Conservation (phyloP, 2,113 vertebrate species). For the Ascaphus truei region DNA sequence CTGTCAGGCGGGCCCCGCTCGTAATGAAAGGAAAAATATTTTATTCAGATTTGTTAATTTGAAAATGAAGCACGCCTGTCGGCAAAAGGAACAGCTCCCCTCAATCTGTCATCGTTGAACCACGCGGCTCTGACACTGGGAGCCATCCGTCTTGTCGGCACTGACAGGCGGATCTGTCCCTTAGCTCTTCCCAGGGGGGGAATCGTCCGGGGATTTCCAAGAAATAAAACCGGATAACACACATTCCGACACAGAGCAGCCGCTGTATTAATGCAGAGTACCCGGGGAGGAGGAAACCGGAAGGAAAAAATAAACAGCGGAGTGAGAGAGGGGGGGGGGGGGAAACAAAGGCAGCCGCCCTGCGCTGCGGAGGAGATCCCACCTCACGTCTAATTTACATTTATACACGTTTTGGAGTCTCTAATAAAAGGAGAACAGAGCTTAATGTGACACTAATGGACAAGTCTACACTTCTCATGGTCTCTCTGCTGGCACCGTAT, state of each 20-base stretch:
- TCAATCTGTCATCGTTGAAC: constrained; percentile 96
- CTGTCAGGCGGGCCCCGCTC: constrained; percentile 91
- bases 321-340: constrained; percentile 15
- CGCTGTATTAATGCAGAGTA: constrained; percentile 99
- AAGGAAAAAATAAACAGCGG: constrained; percentile 31
- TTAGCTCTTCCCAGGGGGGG: constrained; percentile 85
- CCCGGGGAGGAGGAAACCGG: constrained; percentile 75
- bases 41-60: constrained; percentile 99
- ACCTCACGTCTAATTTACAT: constrained; percentile 81
- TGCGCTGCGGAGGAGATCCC: constrained; percentile 74
- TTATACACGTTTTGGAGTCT: constrained; percentile 74
- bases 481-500: constrained; percentile 45
- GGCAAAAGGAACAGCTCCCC: constrained; percentile 98
- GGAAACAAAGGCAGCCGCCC: constrained; percentile 20
- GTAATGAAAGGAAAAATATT: constrained; percentile 99
- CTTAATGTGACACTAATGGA: constrained; percentile 73
- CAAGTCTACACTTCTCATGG: constrained; percentile 56
- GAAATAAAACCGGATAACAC: constrained; percentile 86
- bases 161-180: constrained; percentile 97
- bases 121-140: constrained; percentile 90
- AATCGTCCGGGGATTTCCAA: constrained; percentile 93
- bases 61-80: constrained; percentile 99
- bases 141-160: constrained; percentile 98
- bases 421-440: constrained; percentile 77
- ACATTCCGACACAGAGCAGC: constrained; percentile 98